Evolutionary conservation across 2,113 vertebrate genomes (phyloP), one percentile per base, ranked within the genome.

Genomic region (Haemorhous mexicanus): DNA sequence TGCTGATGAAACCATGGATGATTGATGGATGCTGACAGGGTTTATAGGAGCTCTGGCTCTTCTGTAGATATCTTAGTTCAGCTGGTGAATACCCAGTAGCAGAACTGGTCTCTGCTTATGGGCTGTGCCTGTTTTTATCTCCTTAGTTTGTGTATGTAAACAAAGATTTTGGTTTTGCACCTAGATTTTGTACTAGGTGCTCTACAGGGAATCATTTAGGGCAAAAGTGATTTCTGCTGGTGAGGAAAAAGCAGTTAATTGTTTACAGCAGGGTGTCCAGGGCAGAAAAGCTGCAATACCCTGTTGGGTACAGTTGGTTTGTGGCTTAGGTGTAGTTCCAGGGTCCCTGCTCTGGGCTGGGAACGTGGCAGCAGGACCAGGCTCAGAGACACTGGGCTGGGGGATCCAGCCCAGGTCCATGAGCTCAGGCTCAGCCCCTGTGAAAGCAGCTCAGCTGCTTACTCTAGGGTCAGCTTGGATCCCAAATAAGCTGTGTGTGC

Each of bases 381-480:
- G 64, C 80, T 78, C 50, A 58, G 69, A 5, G 26, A 53, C 88
- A 82, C 91, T 49, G 6, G 82, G 53, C 85, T 90, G 52, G 50
- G 33, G 30, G 62, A 80, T 53, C 28, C 13, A 6, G 39, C 63
- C 64, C 63, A 14, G 61, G 35, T 53, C 82, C 68, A 14, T 84
- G 74, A 94, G 62, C 86, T 84, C n/a, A 1, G 95, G 85, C 94
- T 94, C 72, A 92, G 86, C 35, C 10, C 2, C 56, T 84, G 58
- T 28, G 85, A 90, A 92, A 93, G 83, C 89, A 90, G 95, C 92
- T 97, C 80, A 95, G 87, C 90, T 84, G 2, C 96, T 95, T 92
- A 73, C 83, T 74, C 37, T 62, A 41, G 88, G 83, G 59, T 94
- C 86, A 94, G 87, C 74, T 33, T 56, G 87, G 86, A 90, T 95